These are phyloP conservation scores for Falco rusticolus DNA, from an alignment of 2,797 vertebrate species.

Conservation along the genomic window DNA sequence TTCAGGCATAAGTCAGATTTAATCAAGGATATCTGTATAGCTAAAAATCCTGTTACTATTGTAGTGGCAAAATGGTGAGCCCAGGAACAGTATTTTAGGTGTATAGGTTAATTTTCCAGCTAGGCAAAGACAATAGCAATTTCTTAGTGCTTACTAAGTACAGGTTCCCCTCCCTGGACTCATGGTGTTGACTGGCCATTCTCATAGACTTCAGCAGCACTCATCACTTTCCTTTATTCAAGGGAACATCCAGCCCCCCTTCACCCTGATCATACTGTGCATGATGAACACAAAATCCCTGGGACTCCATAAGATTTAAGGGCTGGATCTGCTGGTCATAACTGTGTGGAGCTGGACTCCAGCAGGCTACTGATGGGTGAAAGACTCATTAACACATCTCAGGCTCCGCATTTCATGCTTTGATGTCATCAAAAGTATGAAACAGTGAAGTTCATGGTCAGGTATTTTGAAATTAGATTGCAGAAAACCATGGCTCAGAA, in stretches of 20 bases:
- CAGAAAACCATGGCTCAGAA: background rate
- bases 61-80: background rate
- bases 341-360: background rate
- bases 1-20: background rate
- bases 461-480: background rate
- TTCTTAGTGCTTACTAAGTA: background rate
- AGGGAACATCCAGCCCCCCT: background rate
- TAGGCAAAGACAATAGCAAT: background rate
- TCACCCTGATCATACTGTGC: background rate
- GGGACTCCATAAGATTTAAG: background rate
- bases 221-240: background rate
- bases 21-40: background rate
- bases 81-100: background rate
- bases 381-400: background rate
- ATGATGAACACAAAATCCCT: background rate
- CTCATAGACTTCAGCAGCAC: background rate
- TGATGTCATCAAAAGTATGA: background rate
- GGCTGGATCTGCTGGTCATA: rapidly evolving
- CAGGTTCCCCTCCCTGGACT: background rate
- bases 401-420: background rate
- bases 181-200: background rate
- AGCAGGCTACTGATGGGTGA: background rate
- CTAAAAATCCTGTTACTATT: background rate
- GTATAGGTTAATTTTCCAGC: background rate
- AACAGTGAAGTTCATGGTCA: background rate